phyloP scores from a whole-genome alignment of 2,888 invertebrate species.

The Metacarcinus magister region DNA sequence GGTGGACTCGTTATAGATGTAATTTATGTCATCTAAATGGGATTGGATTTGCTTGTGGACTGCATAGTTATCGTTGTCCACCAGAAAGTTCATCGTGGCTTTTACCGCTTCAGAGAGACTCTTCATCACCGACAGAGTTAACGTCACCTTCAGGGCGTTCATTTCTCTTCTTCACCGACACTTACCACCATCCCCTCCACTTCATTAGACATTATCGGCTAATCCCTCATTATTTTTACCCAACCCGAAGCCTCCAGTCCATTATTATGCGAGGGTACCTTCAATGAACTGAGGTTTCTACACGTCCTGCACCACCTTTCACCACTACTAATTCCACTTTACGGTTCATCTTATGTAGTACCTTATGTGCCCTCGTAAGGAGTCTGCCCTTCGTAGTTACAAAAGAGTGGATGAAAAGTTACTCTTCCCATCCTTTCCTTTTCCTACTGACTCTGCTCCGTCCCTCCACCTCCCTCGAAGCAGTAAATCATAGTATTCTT shows the following conservation, averaged over 20 bases:
- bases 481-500: background rate
- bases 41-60: background rate
- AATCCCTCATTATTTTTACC: constrained; percentile 34
- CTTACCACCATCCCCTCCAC: background rate
- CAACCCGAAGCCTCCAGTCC: background rate
- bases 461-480: background rate
- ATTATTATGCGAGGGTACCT: background rate
- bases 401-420: background rate
- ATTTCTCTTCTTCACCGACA: constrained; percentile 26
- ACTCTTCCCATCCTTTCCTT: background rate
- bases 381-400: background rate
- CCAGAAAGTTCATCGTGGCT: background rate
- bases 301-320: background rate
- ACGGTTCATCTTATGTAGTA: background rate
- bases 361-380: background rate
- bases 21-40: constrained; percentile 32
- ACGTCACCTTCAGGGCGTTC: background rate
- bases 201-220: constrained; percentile 28
- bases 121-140: background rate
- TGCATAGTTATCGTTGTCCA: background rate
- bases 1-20: background rate
- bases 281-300: background rate
- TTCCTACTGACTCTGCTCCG: background rate
- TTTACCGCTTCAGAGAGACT: background rate
- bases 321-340: background rate